These are phyloP conservation scores for Apus apus DNA, from an alignment of 2,113 vertebrate species.

Conservation along the genomic window DNA sequence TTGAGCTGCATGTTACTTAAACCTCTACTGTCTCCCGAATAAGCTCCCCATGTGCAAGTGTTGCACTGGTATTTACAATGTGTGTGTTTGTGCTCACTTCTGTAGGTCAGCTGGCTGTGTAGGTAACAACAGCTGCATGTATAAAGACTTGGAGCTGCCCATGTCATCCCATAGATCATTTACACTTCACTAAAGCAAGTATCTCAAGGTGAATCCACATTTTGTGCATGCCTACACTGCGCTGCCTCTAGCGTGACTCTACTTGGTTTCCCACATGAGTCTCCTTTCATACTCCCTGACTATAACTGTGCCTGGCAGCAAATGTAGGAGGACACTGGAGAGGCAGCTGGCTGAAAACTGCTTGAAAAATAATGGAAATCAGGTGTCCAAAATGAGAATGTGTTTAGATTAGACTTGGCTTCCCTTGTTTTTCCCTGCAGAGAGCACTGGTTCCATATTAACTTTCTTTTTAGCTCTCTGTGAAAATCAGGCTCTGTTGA, in stretches of 20 bases:
- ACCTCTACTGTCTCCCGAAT: neutral
- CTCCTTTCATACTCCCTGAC: neutral
- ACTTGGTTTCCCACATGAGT: neutral
- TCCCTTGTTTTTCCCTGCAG: conserved; percentile 6
- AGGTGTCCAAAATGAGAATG: neutral
- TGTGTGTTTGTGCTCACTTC: neutral
- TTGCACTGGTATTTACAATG: neutral
- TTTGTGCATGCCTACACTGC: neutral
- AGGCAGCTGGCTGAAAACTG: conserved; percentile 22
- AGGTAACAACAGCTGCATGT: neutral
- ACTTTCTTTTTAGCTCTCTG: neutral
- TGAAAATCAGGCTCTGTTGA: neutral
- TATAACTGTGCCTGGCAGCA: neutral
- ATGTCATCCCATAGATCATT: neutral
- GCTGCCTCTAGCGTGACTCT: neutral
- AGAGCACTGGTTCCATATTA: neutral
- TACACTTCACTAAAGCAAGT: neutral
- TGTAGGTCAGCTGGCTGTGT: neutral
- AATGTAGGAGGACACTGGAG: neutral
- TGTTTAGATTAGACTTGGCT: conserved; percentile 21
- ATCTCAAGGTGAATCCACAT: neutral
- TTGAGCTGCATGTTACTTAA: conserved; percentile 14
- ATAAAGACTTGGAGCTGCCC: neutral
- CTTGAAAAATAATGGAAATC: conserved; percentile 32
- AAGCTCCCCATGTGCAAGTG: neutral